Evolutionary conservation across 2,888 invertebrate species (phyloP).

Genomic region (Lordiphosa andalusiaca): DNA sequence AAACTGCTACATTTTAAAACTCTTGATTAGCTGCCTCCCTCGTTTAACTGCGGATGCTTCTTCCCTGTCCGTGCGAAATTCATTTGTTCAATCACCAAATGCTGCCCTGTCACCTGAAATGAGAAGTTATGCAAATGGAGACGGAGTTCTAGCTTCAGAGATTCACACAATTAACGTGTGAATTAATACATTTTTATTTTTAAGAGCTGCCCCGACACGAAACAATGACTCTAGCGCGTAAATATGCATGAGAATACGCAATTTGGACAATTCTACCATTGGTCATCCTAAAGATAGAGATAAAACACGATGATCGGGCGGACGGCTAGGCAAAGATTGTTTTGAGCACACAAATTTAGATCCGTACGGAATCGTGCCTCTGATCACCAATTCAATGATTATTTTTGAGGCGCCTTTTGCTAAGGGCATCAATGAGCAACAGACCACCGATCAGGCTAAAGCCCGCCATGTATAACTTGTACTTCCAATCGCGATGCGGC

Average conservation of each 20-base stretch:
- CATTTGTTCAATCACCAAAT: slow-evolving; percentile 25
- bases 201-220: slow-evolving; percentile 10
- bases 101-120: slow-evolving; percentile 26
- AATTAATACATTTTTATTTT: slow-evolving; percentile 31
- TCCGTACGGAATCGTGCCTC: neutral
- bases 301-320: neutral
- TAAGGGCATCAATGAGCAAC: neutral
- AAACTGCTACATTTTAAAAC: too few species aligned
- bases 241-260: slow-evolving; percentile 28
- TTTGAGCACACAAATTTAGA: neutral
- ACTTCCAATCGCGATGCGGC: neutral
- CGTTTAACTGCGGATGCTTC: slow-evolving; percentile 28
- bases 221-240: slow-evolving; percentile 4
- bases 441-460: slow-evolving; percentile 27
- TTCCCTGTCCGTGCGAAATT: slow-evolving; percentile 17
- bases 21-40: slow-evolving; percentile 34
- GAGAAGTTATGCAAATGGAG: slow-evolving; percentile 44
- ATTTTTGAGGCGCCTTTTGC: neutral
- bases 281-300: neutral
- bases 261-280: neutral
- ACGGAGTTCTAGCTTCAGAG: slow-evolving; percentile 23
- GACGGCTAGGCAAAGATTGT: neutral
- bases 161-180: slow-evolving; percentile 38
- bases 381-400: too few species aligned
- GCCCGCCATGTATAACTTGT: slow-evolving; percentile 11